phyloP scores from a whole-genome alignment of 1,140 invertebrate genomes.

The Nylanderia fulva region DNA sequence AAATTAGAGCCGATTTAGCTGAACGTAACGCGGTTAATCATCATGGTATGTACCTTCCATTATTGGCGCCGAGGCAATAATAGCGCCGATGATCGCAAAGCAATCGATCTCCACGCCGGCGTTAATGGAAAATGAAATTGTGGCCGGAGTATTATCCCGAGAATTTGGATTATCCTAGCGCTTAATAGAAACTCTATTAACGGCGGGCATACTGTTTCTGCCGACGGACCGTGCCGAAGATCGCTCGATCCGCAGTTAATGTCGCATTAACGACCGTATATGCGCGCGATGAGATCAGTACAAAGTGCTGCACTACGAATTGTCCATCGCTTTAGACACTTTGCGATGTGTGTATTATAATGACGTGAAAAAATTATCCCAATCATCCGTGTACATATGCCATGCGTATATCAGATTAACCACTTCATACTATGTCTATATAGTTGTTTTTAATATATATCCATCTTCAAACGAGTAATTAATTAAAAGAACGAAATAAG shows the following conservation, averaged over 20 bases:
- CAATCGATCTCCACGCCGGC: constrained; percentile 69
- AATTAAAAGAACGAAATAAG: background rate
- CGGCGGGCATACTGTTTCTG: constrained; percentile 69
- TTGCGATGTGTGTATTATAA: constrained; percentile 1
- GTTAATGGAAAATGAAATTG: constrained; percentile 77
- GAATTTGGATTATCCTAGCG: constrained; percentile 73
- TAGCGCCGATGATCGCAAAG: constrained; percentile 62
- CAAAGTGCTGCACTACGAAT: constrained; percentile 34
- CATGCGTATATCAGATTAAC: no score
- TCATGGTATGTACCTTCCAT: constrained; percentile 43
- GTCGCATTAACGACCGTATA: constrained; percentile 48
- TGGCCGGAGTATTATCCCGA: constrained; percentile 70
- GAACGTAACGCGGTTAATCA: constrained; percentile 66
- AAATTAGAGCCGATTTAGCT: constrained; percentile 54
- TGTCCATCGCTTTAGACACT: constrained; percentile 14
- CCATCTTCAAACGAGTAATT: background rate
- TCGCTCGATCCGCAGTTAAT: constrained; percentile 62
- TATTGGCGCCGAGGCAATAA: constrained; percentile 61
- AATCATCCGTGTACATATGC: no score
- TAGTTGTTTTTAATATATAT: background rate
- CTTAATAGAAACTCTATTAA: constrained; percentile 75
- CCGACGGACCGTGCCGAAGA: constrained; percentile 64
- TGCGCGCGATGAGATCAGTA: constrained; percentile 18
- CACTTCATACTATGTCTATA: background rate
- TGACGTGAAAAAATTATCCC: background rate